Evolutionary conservation across 2,888 invertebrate species (phyloP).

Genomic region (Coecobrya sp.): DNA sequence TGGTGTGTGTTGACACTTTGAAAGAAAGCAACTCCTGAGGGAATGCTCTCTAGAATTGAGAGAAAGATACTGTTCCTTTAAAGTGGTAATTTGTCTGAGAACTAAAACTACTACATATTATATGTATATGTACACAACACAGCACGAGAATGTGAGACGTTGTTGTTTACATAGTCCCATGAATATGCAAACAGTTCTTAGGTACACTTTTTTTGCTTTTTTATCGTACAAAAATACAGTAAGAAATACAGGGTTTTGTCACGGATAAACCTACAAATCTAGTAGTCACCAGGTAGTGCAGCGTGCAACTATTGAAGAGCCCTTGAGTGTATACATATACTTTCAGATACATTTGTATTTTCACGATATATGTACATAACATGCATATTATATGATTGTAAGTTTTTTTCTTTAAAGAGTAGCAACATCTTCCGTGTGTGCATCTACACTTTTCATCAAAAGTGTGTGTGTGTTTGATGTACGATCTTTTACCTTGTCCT

Average conservation of each 20-base stretch:
- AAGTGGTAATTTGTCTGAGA: slow-evolving; percentile 43
- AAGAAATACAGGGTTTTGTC: neutral
- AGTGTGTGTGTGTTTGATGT: neutral
- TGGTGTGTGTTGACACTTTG: slow-evolving; percentile 63
- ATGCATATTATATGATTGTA: neutral
- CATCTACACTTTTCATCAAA: neutral
- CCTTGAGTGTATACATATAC: neutral
- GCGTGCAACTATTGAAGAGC: slow-evolving; percentile 22
- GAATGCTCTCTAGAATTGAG: slow-evolving; percentile 56
- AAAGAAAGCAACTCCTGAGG: slow-evolving; percentile 62
- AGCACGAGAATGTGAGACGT: neutral
- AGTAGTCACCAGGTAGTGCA: neutral
- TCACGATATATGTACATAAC: too few species aligned
- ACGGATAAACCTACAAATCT: too few species aligned
- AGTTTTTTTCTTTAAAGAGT: neutral
- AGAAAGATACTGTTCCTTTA: slow-evolving; percentile 21
- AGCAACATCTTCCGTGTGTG: neutral
- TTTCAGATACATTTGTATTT: neutral
- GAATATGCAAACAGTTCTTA: slow-evolving; percentile 38
- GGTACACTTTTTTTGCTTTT: neutral
- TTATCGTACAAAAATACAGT: neutral
- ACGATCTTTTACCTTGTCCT: slow-evolving; percentile 10
- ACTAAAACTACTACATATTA: neutral
- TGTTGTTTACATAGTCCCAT: slow-evolving; percentile 40
- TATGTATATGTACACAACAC: neutral